Base-by-base conservation (phyloP, 2,113 vertebrate genomes). In the Morone saxatilis region DNA sequence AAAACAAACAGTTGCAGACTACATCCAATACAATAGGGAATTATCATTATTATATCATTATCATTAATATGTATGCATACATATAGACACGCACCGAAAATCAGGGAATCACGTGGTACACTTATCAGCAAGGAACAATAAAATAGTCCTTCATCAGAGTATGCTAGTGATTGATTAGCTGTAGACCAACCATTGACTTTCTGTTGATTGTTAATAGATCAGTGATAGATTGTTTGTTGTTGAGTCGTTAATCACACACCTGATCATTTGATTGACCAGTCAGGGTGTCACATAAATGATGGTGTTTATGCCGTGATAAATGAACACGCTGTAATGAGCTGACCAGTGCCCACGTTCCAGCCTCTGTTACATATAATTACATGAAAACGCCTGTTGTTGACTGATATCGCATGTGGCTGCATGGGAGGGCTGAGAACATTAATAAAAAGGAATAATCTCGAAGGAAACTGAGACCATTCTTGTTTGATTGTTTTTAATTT, bases 151-250 rank as follows among this genome's bases (percentile, higher is more conserved):
- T n/a, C 45, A 25, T 72, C 47, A 53, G 54, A 54, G 63, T 45
- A 31, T 38, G 31, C 20, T 6, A 38, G 51, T 53, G 50, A 85
- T 31, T 70, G 76, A 86, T 79, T 56, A 65, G 67, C 78, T 81
- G 69, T 20, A 70, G 51, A 69, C 6, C 51, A 65, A 7, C 48
- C 65, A 89, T 84, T 38, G 70, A 88, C 81, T 61, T 69, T 14
- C 41, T 78, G 83, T 75, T 88, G 71, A 90, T 88, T 77, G 47
- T 71, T 73, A 80, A 84, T 78, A 86, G 71, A 87, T 89, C 72
- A 71, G 43, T 69, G 56, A 88, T 83, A 77, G 67, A 90, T 75
- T 76, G 76, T 90, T 89, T 78, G 75, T 59, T 82, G 67, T 60
- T 31, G 41, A 75, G 43, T 74, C 45, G n/a, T 93, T 80, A 71